Evolutionary conservation across 2,113 vertebrate genomes (phyloP), one percentile per base, ranked within the genome.

Genomic region (Hystrix cristata): DNA sequence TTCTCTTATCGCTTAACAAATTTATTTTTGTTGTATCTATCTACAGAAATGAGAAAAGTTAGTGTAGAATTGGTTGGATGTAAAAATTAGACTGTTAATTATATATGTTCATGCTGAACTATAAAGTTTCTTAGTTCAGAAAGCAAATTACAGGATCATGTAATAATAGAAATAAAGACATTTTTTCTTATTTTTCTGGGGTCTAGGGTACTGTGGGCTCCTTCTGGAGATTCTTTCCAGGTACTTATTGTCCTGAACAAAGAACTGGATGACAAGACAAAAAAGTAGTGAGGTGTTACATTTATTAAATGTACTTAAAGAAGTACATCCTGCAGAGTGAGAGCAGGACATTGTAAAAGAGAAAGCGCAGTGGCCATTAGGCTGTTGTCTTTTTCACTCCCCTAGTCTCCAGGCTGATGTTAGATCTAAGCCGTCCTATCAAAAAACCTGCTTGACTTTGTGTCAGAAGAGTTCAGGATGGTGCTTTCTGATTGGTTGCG

Each of bases 1-100:
- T 85, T 81, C 83, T 96, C 46, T 88, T 85, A 76, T 15, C 71
- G 16, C 46, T 72, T 78, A 87, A 91, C 21, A 92, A 79, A 71
- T 72, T 82, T 87, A 53, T 48, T 89, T 93, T 81, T 69, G 4
- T 91, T 94, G 7, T 79, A 10, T 71, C 76, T 94, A 64, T 46
- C 4, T 87, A 34, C 0, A 46, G 23, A 84, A 95, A 91, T 79
- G 38, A 96, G 15, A 67, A 27, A 85, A 79, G 59, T 79, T 90
- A 48, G 3, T 55, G 4, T 87, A 71, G 18, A 86, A 48, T 69
- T 3, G 59, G 3, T 67, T 88, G 29, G 51, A 34, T 81, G 15
- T 74, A 67, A 94, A 84, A 62, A 59, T 65, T 55, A 91, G 18
- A 53, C 59, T 93, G 69, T 94, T 23, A 48, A 62, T 80, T 93